A percentile compares a stretch with the other conserved stretches of the same genome.
phyloP scores from a whole-genome alignment of 1,140 invertebrate genomes.

The Latrodectus geometricus region DNA sequence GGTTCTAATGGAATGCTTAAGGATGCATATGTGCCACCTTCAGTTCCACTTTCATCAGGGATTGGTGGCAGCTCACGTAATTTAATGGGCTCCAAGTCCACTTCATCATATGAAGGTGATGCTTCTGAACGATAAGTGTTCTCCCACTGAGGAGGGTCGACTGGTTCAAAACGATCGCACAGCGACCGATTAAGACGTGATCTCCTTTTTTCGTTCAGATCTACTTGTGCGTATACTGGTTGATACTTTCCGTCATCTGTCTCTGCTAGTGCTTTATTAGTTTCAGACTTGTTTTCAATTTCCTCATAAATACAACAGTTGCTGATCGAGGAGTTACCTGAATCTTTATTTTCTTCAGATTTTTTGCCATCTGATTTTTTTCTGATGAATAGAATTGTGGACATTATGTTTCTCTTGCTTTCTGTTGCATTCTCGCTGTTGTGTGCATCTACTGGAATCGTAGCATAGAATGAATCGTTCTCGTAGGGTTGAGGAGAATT shows the following conservation, averaged over 20 bases:
- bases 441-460: constrained; percentile 24
- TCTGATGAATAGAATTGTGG: constrained; percentile 29
- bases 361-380: constrained; percentile 11
- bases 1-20: constrained; percentile 35
- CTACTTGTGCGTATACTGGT: constrained; percentile 47
- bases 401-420: constrained; percentile 14
- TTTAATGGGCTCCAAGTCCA: constrained; percentile 56
- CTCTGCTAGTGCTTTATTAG: neutral
- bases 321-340: constrained; percentile 10
- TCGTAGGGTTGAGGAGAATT: constrained; percentile 30
- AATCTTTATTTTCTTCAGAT: constrained; percentile 19
- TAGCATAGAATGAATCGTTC: constrained; percentile 56
- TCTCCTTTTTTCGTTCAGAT: constrained; percentile 42
- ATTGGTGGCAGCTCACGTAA: constrained; percentile 51
- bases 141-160: constrained; percentile 39
- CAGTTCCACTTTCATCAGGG: constrained; percentile 32
- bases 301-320: constrained; percentile 45
- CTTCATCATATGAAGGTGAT: constrained; percentile 34
- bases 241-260: neutral
- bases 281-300: neutral
- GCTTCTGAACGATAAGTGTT: constrained; percentile 13
- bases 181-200: constrained; percentile 25
- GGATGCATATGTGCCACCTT: constrained; percentile 27
- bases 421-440: neutral
- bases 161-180: constrained; percentile 41